A percentile compares a stretch with the other conserved stretches of the same genome.
Evolutionary conservation across 2,888 invertebrate genomes (phyloP).

Genomic region (Andrena fulva): DNA sequence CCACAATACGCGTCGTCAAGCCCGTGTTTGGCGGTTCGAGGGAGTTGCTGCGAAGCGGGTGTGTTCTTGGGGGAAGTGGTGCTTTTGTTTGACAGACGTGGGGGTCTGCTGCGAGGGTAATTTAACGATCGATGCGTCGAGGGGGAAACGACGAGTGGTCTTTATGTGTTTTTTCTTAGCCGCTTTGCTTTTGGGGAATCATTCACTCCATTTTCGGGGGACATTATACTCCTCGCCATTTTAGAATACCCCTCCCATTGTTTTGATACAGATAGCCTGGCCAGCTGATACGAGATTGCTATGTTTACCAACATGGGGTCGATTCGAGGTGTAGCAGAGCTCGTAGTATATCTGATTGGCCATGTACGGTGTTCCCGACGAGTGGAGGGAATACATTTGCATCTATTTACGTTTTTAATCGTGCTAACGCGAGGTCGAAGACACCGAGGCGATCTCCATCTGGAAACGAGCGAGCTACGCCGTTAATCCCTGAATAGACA

Average conservation of each 20-base stretch:
- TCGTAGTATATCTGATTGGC: neutral
- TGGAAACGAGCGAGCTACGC: neutral
- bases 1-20: conserved; percentile 15
- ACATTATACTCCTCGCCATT: neutral
- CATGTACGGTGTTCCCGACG: neutral
- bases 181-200: neutral
- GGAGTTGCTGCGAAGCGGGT: conserved; percentile 4
- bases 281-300: neutral
- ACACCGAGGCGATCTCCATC: neutral
- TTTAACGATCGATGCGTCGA: conserved; percentile 45
- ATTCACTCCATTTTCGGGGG: neutral
- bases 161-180: neutral
- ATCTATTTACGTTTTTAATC: conserved; percentile 24
- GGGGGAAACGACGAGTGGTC: conserved; percentile 34
- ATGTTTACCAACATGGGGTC: neutral
- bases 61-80: conserved; percentile 13
- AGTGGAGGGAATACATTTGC: conserved; percentile 20
- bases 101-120: conserved; percentile 42
- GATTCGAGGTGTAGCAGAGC: neutral
- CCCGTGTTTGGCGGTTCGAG: neutral
- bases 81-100: conserved; percentile 36
- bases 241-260: neutral
- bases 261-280: too few relatives aligned
- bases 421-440: neutral
- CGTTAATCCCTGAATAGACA: neutral